phyloP scores from a whole-genome alignment of 2,797 vertebrate species.

The Okamejei kenojei region DNA sequence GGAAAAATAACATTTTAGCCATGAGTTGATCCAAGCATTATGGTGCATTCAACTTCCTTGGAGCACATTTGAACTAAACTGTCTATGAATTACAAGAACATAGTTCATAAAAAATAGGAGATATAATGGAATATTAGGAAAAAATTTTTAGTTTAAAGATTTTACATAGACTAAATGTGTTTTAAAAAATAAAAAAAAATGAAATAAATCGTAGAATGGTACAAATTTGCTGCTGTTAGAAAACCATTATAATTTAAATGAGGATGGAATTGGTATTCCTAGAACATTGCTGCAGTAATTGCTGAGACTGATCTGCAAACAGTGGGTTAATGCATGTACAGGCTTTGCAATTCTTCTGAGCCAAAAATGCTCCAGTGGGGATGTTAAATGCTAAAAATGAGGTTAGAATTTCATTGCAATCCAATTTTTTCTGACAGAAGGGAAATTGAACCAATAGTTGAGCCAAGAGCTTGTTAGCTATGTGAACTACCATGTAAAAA shows the following conservation, averaged over 20 bases:
- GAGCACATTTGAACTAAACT: not conserved
- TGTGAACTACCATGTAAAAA: not conserved
- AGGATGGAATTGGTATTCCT: not conserved
- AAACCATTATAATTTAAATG: not conserved
- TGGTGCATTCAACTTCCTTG: not conserved
- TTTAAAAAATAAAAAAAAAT: too few species aligned
- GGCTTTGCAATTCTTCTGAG: not conserved
- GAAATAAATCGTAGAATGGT: not conserved
- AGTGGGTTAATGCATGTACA: not conserved
- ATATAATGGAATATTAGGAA: not conserved
- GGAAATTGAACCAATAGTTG: not conserved
- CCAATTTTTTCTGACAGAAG: not conserved
- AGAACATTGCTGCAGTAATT: not conserved
- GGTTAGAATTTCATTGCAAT: not conserved
- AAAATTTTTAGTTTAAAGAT: not conserved
- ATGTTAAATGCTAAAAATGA: not conserved
- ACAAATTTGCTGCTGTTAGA: not conserved
- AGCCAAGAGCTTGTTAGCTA: not conserved
- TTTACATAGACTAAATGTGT: not conserved
- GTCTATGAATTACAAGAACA: not conserved
- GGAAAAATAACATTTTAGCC: not conserved
- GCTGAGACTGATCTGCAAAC: not conserved
- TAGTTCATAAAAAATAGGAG: not conserved
- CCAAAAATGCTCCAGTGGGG: not conserved
- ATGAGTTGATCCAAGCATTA: not conserved